Evolutionary conservation across 2,888 invertebrate genomes (phyloP), one percentile per base, ranked within the genome.

Genomic region (Galeopsomyia nigrocyanea): DNA sequence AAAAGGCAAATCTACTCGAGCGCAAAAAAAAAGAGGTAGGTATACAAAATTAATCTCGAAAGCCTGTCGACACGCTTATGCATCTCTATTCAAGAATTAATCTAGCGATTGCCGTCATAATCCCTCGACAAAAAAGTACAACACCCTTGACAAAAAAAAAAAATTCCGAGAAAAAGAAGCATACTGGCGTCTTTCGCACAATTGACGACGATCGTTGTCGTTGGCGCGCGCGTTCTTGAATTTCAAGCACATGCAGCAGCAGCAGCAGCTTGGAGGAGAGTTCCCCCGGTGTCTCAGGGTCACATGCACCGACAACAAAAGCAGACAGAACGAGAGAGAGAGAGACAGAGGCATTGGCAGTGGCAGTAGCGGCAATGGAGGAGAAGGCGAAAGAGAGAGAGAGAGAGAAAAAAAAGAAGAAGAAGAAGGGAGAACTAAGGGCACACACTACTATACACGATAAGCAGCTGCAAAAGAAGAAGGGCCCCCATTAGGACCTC

Each of bases 391-490:
- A 6, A 3, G n/a, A 5, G 5, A n/a, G 19, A 17, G n/a, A 50
- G 50, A 13, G n/a, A 39, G 31, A 60, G 58, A 17, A 13, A 22
- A 17, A 17, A 19, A 55, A 55, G 14, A 55, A 55, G 21, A 55
- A 14, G 39, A 39, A 55, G 65, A 71, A 71, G 53, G 53, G 50
- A 26, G 58, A 39, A 17, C 55, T 39, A 62, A 65, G 53, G 56
- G 60, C 60, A 53, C 62, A 26, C 26, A 26, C 26, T 26, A 5
- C 5, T 5, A 26, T 5, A 26, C 39, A 58, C 65, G 73, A 69
- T 69, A 61, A 65, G 68, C 68, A 69, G 65, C 69, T 65, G 69
- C 69, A 39, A 64, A 56, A 56, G 19, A 56, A 56, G 19, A 60
- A 68, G 61, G 73, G 63, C 46, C 31, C 64, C 68, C 58, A 68